Conservation (phyloP, 2,888 invertebrate genomes). For the Axea sp. region DNA sequence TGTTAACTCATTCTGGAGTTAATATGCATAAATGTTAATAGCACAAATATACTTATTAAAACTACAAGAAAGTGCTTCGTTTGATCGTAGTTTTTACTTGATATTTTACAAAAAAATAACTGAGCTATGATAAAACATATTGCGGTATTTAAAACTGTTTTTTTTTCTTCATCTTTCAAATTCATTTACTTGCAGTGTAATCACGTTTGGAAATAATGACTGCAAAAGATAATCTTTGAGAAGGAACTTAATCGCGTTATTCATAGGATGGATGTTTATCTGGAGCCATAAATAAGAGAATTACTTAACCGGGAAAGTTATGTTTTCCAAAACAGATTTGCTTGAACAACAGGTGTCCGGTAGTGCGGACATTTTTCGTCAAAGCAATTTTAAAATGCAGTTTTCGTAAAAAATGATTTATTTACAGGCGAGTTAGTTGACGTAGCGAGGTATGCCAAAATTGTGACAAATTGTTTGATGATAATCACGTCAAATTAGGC, state of each 20-base stretch:
- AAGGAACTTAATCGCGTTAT: constrained; percentile 44
- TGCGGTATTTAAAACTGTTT: constrained; percentile 38
- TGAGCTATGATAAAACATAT: constrained; percentile 29
- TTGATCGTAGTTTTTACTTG: no score
- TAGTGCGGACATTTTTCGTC: neutral
- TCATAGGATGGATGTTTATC: constrained; percentile 31
- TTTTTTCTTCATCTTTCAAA: constrained; percentile 14
- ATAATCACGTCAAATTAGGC: constrained; percentile 74
- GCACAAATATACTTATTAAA: no score
- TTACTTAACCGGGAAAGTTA: constrained; percentile 9
- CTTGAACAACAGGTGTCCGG: constrained; percentile 41
- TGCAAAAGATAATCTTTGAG: constrained; percentile 32
- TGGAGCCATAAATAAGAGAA: constrained; percentile 29
- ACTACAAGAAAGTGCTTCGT: no score
- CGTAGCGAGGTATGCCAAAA: constrained; percentile 63
- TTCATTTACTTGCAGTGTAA: constrained; percentile 35
- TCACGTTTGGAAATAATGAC: constrained; percentile 43
- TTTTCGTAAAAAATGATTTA: neutral
- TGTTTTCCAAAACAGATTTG: constrained; percentile 13
- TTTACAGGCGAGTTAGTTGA: neutral
- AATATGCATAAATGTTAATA: no score
- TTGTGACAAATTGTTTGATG: constrained; percentile 77
- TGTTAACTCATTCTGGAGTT: no score
- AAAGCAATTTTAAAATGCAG: neutral
- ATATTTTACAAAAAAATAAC: constrained; percentile 5